A percentile compares a stretch with the other conserved stretches of the same genome.
Conservation (phyloP, 2,113 vertebrate species). For the Poeciliopsis turrubarensis region DNA sequence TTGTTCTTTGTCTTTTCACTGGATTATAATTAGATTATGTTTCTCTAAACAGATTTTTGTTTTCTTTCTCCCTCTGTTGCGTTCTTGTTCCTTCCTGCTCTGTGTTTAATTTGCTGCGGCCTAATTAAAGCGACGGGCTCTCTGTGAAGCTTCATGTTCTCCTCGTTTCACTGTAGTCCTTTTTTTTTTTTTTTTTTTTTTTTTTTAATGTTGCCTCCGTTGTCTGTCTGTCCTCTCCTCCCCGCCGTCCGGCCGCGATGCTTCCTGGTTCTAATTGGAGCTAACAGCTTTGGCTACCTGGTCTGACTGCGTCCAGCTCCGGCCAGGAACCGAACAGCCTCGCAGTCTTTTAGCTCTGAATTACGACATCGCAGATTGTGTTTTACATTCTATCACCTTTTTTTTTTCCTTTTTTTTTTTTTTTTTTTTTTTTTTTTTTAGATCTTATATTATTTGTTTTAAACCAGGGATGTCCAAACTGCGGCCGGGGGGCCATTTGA, state of each 20-base stretch:
- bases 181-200: not conserved
- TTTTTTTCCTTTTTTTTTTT: too few relatives aligned
- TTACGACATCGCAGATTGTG: too few relatives aligned
- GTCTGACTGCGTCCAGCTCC: constrained; percentile 44
- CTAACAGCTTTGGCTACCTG: constrained; percentile 69
- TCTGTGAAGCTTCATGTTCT: too few relatives aligned
- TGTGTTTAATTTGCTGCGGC: constrained; percentile 4
- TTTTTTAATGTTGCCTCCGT: not conserved
- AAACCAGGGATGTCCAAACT: too few relatives aligned
- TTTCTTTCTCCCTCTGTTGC: not conserved
- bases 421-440: too few relatives aligned
- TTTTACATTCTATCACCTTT: too few relatives aligned
- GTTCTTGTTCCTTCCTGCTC: constrained; percentile 38
- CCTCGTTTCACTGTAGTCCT: not conserved
- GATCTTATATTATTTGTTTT: too few relatives aligned
- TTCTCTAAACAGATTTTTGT: constrained; percentile 38
- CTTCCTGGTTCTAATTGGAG: constrained; percentile 54
- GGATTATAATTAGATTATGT: constrained; percentile 48
- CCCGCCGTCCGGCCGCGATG: constrained; percentile 43
- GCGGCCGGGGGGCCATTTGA: too few relatives aligned
- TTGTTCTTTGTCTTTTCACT: constrained; percentile 54
- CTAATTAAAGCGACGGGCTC: constrained; percentile 25
- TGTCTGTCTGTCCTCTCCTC: not conserved
- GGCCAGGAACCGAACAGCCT: constrained; percentile 27
- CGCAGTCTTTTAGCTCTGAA: not conserved